phyloP scores from a whole-genome alignment of 92 coral and sea anemone species.

The Phenganax marumi region DNA sequence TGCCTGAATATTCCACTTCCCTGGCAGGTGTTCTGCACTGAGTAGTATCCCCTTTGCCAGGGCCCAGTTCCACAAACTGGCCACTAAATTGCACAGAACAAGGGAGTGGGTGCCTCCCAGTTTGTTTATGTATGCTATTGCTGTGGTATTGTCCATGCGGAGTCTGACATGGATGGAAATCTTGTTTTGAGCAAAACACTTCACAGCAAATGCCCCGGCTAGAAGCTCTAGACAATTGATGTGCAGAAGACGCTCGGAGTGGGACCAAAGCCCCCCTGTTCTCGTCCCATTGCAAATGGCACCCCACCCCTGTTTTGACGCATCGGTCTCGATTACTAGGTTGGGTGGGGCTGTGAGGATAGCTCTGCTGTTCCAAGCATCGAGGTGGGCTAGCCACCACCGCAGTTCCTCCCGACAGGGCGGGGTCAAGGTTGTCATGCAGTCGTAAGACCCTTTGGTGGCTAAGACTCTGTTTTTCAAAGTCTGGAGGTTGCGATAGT shows the following conservation, averaged over 20 bases:
- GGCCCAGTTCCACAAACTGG: slow-evolving; percentile 64
- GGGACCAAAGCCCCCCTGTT: slow-evolving; percentile 52
- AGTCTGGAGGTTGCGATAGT: slow-evolving; percentile 33
- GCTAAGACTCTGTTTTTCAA: slow-evolving; percentile 36
- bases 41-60: slow-evolving; percentile 36
- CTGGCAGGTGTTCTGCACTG: slow-evolving; percentile 62
- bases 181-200: slow-evolving; percentile 55
- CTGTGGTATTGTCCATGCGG: slow-evolving; percentile 54
- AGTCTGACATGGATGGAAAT: slow-evolving; percentile 52
- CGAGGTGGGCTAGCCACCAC: slow-evolving; percentile 46
- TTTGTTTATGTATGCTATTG: slow-evolving; percentile 49
- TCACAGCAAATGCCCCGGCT: slow-evolving; percentile 51
- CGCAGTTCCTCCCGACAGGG: slow-evolving; percentile 35
- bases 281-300: slow-evolving; percentile 47
- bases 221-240: slow-evolving; percentile 48
- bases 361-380: slow-evolving; percentile 52
- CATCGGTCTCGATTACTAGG: slow-evolving; percentile 49
- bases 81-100: slow-evolving; percentile 48
- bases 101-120: slow-evolving; percentile 51
- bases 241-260: slow-evolving; percentile 40
- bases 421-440: slow-evolving; percentile 28
- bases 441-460: no score
- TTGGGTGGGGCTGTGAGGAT: slow-evolving; percentile 10
- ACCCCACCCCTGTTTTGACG: slow-evolving; percentile 48
- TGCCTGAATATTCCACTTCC: slow-evolving; percentile 51